Percentiles rank a stretch among this genome's conserved stretches.
These are phyloP conservation scores for Sitta europaea DNA, from an alignment of 2,113 vertebrate genomes.

Conservation along the genomic window DNA sequence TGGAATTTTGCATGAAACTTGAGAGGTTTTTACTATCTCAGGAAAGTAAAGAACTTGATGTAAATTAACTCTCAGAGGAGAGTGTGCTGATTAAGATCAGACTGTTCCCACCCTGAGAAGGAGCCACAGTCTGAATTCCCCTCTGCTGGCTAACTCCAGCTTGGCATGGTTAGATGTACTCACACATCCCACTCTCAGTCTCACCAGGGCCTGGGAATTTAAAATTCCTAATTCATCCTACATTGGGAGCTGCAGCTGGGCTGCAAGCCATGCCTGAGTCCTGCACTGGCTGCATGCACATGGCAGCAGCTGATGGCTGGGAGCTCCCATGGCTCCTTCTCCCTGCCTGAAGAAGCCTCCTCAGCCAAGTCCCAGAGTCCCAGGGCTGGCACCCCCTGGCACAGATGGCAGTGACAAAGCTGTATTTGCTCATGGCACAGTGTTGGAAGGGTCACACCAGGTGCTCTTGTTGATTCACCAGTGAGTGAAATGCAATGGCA, in stretches of 20 bases:
- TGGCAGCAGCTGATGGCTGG: background rate
- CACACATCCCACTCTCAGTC: background rate
- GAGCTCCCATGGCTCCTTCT: background rate
- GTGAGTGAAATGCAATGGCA: background rate
- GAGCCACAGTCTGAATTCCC: background rate
- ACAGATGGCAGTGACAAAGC: background rate
- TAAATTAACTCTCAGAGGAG: background rate
- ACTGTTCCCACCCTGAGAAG: background rate
- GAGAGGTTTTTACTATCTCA: background rate
- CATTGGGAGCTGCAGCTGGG: background rate
- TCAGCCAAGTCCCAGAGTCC: background rate
- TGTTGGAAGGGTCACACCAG: background rate
- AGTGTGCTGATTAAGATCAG: background rate
- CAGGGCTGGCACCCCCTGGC: background rate
- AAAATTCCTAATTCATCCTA: background rate
- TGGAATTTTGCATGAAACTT: background rate
- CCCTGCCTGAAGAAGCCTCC: background rate
- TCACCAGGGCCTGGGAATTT: background rate
- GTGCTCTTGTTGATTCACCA: background rate
- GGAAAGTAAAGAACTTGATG: background rate
- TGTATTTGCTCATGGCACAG: background rate
- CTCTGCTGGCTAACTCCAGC: background rate
- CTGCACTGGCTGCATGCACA: background rate
- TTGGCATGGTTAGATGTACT: background rate
- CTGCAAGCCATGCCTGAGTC: background rate